Conservation (phyloP, 1,140 invertebrate species). For the Drosophila funebris region DNA sequence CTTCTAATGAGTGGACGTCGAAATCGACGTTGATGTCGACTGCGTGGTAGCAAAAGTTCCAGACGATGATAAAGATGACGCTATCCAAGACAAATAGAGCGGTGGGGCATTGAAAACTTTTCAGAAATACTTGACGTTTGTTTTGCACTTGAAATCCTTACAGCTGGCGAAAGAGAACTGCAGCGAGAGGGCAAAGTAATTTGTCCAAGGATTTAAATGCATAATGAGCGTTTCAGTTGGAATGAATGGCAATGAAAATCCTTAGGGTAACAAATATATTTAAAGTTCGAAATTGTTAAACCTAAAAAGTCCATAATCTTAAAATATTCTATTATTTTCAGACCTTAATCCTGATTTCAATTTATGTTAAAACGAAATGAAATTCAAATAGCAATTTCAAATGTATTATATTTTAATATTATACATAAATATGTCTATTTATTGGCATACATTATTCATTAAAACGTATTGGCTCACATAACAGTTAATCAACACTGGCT, state of each 20-base stretch:
- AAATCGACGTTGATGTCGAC: background rate
- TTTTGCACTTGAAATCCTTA: slow-evolving; percentile 25
- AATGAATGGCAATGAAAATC: background rate
- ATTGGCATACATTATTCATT: background rate
- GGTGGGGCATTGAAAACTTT: slow-evolving; percentile 5
- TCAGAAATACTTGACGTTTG: slow-evolving; percentile 16
- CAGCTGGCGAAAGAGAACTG: background rate
- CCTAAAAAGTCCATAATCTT: too few species aligned
- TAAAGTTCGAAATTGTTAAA: background rate
- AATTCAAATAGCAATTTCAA: too few species aligned
- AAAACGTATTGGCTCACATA: background rate
- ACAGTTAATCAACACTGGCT: slow-evolving; percentile 32
- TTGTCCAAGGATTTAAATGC: background rate
- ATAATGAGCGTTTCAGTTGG: background rate
- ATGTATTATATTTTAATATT: too few species aligned
- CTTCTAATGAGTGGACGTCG: slow-evolving; percentile 31
- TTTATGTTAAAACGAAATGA: too few species aligned
- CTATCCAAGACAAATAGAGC: slow-evolving; percentile 17
- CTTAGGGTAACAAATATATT: background rate
- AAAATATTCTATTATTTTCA: too few species aligned
- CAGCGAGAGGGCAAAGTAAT: background rate
- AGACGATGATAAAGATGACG: slow-evolving; percentile 25
- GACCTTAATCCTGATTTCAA: too few species aligned
- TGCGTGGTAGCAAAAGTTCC: background rate
- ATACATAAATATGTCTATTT: background rate